A percentile compares a stretch with the other conserved stretches of the same genome.
These are phyloP conservation scores for Coelopa pilipes DNA, from an alignment of 2,888 invertebrate species.

Conservation along the genomic window DNA sequence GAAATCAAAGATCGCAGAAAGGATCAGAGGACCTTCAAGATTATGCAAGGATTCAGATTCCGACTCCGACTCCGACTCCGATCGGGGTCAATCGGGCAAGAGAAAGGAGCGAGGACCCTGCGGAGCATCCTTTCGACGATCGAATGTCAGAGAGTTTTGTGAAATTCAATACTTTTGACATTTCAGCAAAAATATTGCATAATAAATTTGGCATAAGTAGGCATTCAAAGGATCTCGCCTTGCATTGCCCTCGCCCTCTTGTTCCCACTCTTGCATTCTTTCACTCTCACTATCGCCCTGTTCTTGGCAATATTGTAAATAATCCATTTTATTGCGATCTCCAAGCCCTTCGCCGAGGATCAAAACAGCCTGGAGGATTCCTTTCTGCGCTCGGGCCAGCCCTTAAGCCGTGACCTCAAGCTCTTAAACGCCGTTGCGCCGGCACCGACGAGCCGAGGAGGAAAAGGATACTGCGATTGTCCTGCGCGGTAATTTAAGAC, in stretches of 20 bases:
- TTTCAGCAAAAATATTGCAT: slow-evolving; percentile 32
- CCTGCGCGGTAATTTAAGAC: slow-evolving; percentile 18
- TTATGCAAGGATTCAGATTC: background rate
- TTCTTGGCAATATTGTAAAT: slow-evolving; percentile 8
- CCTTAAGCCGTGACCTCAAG: slow-evolving; percentile 31
- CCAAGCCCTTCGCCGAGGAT: slow-evolving; percentile 3
- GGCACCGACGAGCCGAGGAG: too few species aligned
- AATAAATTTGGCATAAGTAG: slow-evolving; percentile 21
- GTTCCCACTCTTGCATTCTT: too few species aligned
- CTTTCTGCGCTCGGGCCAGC: slow-evolving; percentile 5
- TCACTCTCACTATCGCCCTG: background rate
- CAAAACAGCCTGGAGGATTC: slow-evolving; percentile 1
- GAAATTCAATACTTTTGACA: slow-evolving; percentile 31
- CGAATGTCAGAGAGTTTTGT: background rate
- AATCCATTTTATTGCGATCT: slow-evolving; percentile 14
- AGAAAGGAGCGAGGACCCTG: background rate
- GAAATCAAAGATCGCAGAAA: background rate
- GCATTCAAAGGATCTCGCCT: too few species aligned
- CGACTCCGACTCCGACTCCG: background rate
- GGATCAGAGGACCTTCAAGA: background rate
- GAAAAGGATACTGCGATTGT: background rate
- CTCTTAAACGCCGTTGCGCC: background rate
- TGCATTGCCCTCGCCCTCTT: too few species aligned
- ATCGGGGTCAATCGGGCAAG: background rate
- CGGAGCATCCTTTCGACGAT: background rate